Conservation (phyloP, 2,113 vertebrate genomes). For the Spheniscus mendiculus region DNA sequence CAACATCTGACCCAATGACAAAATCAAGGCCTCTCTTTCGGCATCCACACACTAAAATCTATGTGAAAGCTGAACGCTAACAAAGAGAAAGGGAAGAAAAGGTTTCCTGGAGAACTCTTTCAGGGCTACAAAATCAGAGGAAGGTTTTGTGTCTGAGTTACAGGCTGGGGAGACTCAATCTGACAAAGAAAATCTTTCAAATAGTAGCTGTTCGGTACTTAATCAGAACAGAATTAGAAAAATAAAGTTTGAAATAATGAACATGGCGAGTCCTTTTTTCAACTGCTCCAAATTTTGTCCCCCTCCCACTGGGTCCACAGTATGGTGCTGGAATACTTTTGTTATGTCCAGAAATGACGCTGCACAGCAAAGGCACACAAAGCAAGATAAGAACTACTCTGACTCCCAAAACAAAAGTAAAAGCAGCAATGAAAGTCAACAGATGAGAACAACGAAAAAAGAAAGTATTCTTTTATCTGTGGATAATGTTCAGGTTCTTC, state of each 20-base stretch:
- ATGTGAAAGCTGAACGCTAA: neutral
- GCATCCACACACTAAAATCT: neutral
- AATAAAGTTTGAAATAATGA: neutral
- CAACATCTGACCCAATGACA: neutral
- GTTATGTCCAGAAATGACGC: neutral
- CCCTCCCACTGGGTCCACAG: neutral
- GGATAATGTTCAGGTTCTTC: neutral
- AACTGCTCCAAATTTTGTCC: neutral
- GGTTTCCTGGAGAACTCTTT: neutral
- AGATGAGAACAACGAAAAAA: neutral
- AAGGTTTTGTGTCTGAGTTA: neutral
- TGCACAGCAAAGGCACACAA: neutral
- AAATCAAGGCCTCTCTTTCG: neutral
- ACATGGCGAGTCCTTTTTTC: rapidly evolving
- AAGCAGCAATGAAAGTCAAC: neutral
- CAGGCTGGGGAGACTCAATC: neutral
- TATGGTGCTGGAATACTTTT: neutral
- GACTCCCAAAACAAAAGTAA: neutral
- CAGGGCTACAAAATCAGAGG: neutral
- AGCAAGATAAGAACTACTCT: neutral
- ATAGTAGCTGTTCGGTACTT: neutral
- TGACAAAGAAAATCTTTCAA: neutral
- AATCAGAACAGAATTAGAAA: neutral
- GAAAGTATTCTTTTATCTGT: neutral
- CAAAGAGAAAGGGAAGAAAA: neutral